Percentiles rank a stretch among this genome's conserved stretches.
These are phyloP conservation scores for Melanotaenia duboulayi DNA, from an alignment of 2,113 vertebrate species.

Conservation along the genomic window DNA sequence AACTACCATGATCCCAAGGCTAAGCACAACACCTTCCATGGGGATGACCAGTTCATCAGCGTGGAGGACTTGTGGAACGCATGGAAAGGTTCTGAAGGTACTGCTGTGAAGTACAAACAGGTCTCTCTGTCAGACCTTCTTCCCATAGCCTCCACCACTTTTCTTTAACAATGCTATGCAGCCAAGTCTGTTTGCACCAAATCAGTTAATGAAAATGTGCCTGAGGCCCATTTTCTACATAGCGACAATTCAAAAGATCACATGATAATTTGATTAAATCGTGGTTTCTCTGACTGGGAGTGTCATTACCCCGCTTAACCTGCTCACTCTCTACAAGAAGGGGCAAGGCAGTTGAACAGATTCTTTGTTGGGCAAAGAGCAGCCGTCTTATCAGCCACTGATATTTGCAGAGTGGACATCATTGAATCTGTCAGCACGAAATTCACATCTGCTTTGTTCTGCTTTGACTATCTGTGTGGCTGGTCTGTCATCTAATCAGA, in stretches of 20 bases:
- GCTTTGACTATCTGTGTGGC: slow-evolving; percentile 24
- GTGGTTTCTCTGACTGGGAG: neutral
- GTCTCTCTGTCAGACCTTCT: slow-evolving; percentile 4
- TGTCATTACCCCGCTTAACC: slow-evolving; percentile 5
- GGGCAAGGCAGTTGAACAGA: slow-evolving; percentile 30
- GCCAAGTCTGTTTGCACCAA: no score
- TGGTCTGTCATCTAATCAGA: slow-evolving; percentile 9
- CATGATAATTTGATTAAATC: neutral
- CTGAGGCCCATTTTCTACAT: neutral
- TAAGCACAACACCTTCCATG: slow-evolving; percentile 97
- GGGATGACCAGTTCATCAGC: slow-evolving; percentile 97
- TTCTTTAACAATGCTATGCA: neutral
- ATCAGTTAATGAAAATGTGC: no score
- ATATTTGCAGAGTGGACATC: slow-evolving; percentile 38
- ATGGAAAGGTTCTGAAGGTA: slow-evolving; percentile 97
- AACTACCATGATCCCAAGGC: slow-evolving; percentile 97
- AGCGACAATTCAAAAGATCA: neutral
- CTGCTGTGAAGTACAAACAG: slow-evolving; percentile 4
- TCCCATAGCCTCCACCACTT: neutral
- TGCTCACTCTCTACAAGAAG: slow-evolving; percentile 14
- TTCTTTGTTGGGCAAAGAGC: slow-evolving; percentile 46
- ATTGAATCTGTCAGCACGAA: slow-evolving; percentile 70
- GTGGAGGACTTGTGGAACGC: slow-evolving; percentile 97
- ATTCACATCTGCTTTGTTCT: slow-evolving; percentile 33
- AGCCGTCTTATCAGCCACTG: slow-evolving; percentile 37